These are phyloP conservation scores for Pammene aurita DNA, from an alignment of 2,888 invertebrate genomes.

Conservation along the genomic window DNA sequence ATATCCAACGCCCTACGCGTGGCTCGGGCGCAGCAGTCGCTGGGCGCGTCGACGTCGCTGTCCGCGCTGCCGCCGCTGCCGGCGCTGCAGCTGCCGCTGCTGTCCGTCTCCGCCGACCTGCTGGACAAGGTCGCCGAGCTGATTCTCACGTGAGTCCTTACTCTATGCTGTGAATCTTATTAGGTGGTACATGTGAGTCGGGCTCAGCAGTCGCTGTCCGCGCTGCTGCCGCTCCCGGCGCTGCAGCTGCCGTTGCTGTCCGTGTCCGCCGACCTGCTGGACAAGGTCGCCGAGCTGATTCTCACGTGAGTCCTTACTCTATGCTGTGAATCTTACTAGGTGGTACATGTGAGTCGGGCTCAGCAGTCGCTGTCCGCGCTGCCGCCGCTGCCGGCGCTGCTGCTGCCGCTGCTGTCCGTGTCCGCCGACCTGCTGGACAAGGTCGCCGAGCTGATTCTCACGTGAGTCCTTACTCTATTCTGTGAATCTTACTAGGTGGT, in stretches of 20 bases:
- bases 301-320: constrained; percentile 55
- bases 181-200: constrained; percentile 39
- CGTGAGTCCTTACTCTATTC: constrained; percentile 52
- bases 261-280: constrained; percentile 56
- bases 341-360: constrained; percentile 43
- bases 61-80: constrained; percentile 46
- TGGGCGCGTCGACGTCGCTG: constrained; percentile 35
- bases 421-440: constrained; percentile 59
- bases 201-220: constrained; percentile 38
- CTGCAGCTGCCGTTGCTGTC: constrained; percentile 51
- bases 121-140: constrained; percentile 60
- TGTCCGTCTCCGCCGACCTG: constrained; percentile 51
- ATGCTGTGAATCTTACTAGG: no score
- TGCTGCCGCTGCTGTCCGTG: constrained; percentile 49
- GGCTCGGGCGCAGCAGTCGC: constrained; percentile 41
- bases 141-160: constrained; percentile 59
- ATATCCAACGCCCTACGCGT: constrained; percentile 40
- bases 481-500: no score
- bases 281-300: constrained; percentile 58
- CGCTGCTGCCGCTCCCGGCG: constrained; percentile 46
- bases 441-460: constrained; percentile 58
- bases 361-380: constrained; percentile 34
- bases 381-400: constrained; percentile 48
- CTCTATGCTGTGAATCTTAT: background rate
- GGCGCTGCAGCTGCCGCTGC: constrained; percentile 51